Percentiles rank a stretch among this genome's conserved stretches.
These are phyloP conservation scores for Agonopterix subpropinquella DNA, from an alignment of 2,888 invertebrate genomes.

Conservation along the genomic window DNA sequence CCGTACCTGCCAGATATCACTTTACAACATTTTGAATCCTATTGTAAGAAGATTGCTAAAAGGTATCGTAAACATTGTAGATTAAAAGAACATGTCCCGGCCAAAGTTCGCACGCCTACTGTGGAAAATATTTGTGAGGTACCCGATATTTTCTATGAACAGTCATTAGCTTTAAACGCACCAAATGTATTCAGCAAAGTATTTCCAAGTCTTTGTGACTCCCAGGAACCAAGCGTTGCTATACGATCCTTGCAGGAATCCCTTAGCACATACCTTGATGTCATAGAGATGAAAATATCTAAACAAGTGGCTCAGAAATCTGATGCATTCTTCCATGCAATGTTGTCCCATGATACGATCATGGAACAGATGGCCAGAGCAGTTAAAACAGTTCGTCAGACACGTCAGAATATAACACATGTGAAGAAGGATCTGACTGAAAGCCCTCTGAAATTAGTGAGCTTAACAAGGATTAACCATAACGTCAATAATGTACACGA, in stretches of 20 bases:
- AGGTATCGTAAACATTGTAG: constrained; percentile 79
- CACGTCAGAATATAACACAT: constrained; percentile 84
- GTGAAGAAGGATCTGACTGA: constrained; percentile 87
- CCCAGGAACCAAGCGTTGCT: constrained; percentile 76
- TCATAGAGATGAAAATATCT: constrained; percentile 95
- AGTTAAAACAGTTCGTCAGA: constrained; percentile 82
- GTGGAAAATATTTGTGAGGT: constrained; percentile 78
- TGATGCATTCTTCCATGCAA: constrained; percentile 97
- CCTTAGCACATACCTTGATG: constrained; percentile 94
- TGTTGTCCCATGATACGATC: constrained; percentile 98
- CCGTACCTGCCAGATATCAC: constrained; percentile 89
- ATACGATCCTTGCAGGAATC: constrained; percentile 89
- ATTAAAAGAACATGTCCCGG: constrained; percentile 59
- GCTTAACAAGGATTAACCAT: constrained; percentile 78
- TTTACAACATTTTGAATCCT: constrained; percentile 89
- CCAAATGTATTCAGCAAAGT: constrained; percentile 89
- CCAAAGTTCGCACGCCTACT: constrained; percentile 61
- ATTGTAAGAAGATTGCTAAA: constrained; percentile 86
- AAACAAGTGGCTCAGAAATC: constrained; percentile 96
- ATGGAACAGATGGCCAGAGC: constrained; percentile 95
- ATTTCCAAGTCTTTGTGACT: constrained; percentile 80
- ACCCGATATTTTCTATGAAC: constrained; percentile 90
- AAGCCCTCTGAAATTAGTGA: constrained; percentile 86
- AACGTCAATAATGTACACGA: constrained; percentile 81
- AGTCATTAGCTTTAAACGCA: constrained; percentile 86